A percentile compares a stretch with the other conserved stretches of the same genome.
Evolutionary conservation across 2,113 vertebrate species (phyloP).

Genomic region (Dascyllus trimaculatus): DNA sequence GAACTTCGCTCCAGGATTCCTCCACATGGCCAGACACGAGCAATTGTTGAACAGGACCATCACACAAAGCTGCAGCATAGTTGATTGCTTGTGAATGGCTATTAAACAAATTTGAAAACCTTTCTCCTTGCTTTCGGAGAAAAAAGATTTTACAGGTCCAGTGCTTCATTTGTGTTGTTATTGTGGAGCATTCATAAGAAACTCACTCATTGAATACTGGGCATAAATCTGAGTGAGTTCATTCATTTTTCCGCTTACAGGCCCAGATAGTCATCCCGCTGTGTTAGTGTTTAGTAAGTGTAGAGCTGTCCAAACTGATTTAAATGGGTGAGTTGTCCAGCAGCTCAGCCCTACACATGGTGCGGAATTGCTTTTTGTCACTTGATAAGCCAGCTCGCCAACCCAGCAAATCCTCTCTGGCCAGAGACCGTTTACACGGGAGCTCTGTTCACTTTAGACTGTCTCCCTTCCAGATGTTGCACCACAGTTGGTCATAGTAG

Average conservation of each 20-base stretch:
- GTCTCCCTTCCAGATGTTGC: slow-evolving; percentile 40
- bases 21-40: slow-evolving; percentile 5
- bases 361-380: slow-evolving; percentile 65
- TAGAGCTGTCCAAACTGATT: slow-evolving; percentile 45
- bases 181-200: slow-evolving; percentile 30
- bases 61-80: slow-evolving; percentile 52
- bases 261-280: slow-evolving; percentile 20
- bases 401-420: slow-evolving; percentile 61
- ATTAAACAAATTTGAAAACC: slow-evolving; percentile 45
- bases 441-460: slow-evolving; percentile 27
- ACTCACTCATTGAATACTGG: neutral
- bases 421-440: slow-evolving; percentile 49
- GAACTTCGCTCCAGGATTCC: slow-evolving; percentile 38
- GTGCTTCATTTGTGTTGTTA: slow-evolving; percentile 48
- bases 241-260: slow-evolving; percentile 4
- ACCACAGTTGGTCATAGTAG: slow-evolving; percentile 19
- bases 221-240: slow-evolving; percentile 1
- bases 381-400: slow-evolving; percentile 56
- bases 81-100: slow-evolving; percentile 57
- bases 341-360: slow-evolving; percentile 37
- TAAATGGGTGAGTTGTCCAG: slow-evolving; percentile 47
- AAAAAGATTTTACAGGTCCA: slow-evolving; percentile 26
- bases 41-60: slow-evolving; percentile 28
- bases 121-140: slow-evolving; percentile 6
- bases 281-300: slow-evolving; percentile 39